Evolutionary conservation across 2,888 invertebrate species (phyloP), one percentile per base, ranked within the genome.

Genomic region (Drosophila helvetica): DNA sequence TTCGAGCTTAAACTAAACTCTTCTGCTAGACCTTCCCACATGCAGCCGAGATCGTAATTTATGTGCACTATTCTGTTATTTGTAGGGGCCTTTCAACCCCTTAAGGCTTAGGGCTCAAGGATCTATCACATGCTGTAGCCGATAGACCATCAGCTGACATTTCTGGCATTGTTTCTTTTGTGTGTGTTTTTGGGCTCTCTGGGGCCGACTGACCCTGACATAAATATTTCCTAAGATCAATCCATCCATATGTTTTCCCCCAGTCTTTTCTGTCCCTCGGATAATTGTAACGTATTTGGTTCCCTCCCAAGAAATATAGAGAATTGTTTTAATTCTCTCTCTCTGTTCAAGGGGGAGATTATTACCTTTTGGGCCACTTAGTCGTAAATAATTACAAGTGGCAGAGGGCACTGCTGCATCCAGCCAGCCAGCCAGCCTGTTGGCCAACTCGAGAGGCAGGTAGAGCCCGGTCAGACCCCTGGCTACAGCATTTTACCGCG

Each of bases 331-430:
- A 17, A 25, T 47, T 12, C 6, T 25, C 17, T 17, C 30, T 52
- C 19, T 17, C 42, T 52, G 42, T 55, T n/a, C 38, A 61, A 72
- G 53, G 74, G 64, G 52, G 42, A 51, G 47, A 66, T 33, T 43
- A 55, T 50, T 66, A 19, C 65, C 68, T 67, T 65, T 67, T 18
- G 33, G 57, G 69, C 69, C 70, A 69, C 66, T 56, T 56, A 64
- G 58, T 48, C 17, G 51, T 17, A 52, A 74, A 75, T 75, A 75
- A 75, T 75, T 74, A 75, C 75, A 69, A 71, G 54, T 50, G 58
- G 59, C 52, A 68, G 71, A 70, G 71, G 68, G 71, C 33, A 38
- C 43, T 54, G 65, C 55, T 74, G 73, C 74, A 57, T 58, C 51
- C 58, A 58, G 50, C 42, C 56, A 9, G 38, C 25, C 25, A 19